Percentiles rank a stretch among this genome's conserved stretches.
Conservation (phyloP, 2,888 invertebrate species). For the Heteropelma amictum region DNA sequence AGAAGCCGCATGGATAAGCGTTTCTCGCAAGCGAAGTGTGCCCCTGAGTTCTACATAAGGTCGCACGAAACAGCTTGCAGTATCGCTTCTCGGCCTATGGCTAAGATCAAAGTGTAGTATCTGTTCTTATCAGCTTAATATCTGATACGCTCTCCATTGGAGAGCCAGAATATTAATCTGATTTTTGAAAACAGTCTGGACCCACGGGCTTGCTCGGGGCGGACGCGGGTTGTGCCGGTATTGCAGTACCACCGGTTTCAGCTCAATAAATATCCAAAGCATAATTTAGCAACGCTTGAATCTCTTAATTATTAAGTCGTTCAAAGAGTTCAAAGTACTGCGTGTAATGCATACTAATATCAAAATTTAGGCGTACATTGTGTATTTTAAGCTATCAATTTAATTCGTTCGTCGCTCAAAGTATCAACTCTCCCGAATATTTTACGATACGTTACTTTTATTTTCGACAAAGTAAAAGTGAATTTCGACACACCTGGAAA, state of each 20-base stretch:
- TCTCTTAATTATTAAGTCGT: too few species aligned
- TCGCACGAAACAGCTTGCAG: neutral
- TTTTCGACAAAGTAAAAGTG: too few species aligned
- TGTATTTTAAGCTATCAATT: too few species aligned
- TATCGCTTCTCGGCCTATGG: constrained; percentile 21
- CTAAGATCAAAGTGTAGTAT: constrained; percentile 38
- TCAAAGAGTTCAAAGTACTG: too few species aligned
- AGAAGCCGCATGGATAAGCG: neutral
- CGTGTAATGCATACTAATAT: too few species aligned
- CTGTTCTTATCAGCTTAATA: constrained; percentile 46
- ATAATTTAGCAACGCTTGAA: neutral
- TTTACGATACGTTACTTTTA: too few species aligned
- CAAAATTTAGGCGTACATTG: too few species aligned
- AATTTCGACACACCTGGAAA: too few species aligned
- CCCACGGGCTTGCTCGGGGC: constrained; percentile 52
- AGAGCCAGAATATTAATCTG: constrained; percentile 53
- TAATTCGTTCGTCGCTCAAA: too few species aligned
- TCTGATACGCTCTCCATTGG: constrained; percentile 51
- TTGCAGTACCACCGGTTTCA: constrained; percentile 51
- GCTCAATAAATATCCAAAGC: constrained; percentile 36
- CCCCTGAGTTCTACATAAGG: neutral
- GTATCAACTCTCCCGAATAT: too few species aligned
- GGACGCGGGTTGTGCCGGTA: constrained; percentile 50
- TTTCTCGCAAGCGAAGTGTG: neutral
- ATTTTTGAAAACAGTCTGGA: constrained; percentile 46